A percentile compares a stretch with the other conserved stretches of the same genome.
phyloP scores from a whole-genome alignment of 2,113 vertebrate species.

The Gopherus flavomarginatus region DNA sequence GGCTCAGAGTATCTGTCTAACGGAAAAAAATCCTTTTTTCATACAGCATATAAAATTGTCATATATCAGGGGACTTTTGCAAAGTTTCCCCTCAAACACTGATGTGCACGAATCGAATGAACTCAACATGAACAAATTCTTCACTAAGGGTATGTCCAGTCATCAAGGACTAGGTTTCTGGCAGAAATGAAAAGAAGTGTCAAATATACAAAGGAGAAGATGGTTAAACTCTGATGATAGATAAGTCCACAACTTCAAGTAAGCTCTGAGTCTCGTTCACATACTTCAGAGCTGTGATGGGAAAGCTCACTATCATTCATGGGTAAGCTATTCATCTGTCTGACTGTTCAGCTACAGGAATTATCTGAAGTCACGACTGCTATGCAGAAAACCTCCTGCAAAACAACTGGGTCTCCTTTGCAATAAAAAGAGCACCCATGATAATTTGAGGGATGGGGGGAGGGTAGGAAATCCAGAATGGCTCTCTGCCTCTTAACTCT shows the following conservation, averaged over 20 bases:
- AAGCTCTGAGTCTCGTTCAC: not conserved
- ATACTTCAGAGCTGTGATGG: not conserved
- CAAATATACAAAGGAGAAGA: not conserved
- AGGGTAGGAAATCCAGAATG: no score
- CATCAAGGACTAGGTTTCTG: not conserved
- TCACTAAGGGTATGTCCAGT: not conserved
- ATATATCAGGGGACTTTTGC: no score
- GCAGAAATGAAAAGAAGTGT: not conserved
- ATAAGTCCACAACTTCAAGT: not conserved
- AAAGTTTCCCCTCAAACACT: no score
- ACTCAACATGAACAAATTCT: not conserved
- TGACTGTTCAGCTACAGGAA: not conserved
- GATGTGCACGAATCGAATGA: not conserved
- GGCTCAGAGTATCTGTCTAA: not conserved
- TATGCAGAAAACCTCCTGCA: not conserved
- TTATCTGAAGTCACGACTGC: not conserved
- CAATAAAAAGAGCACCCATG: not conserved
- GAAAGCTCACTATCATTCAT: not conserved
- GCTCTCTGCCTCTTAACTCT: no score
- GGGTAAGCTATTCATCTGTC: not conserved
- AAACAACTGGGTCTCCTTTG: not conserved
- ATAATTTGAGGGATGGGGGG: no score
- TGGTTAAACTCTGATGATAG: not conserved
- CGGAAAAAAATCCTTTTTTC: not conserved
- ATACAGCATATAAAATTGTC: not conserved